A percentile compares a stretch with the other conserved stretches of the same genome.
Conservation (phyloP, 2,888 invertebrate species). For the Melinaea menophilus region DNA sequence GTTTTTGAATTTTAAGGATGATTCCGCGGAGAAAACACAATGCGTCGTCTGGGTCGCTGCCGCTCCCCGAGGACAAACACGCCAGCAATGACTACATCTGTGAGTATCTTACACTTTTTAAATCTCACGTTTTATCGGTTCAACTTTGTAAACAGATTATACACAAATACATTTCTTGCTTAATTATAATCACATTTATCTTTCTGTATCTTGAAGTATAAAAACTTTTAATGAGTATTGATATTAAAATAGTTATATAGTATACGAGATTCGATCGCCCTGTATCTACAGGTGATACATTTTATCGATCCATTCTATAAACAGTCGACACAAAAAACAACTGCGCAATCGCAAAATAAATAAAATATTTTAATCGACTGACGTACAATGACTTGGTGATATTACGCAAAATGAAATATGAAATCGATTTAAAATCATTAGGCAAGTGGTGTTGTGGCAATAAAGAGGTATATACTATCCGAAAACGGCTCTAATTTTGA, state of each 20-base stretch:
- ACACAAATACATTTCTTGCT: too few relatives aligned
- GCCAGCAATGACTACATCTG: slow-evolving; percentile 74
- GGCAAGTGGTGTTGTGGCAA: slow-evolving; percentile 5
- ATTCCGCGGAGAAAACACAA: slow-evolving; percentile 72
- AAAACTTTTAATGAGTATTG: too few relatives aligned
- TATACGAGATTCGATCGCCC: neutral
- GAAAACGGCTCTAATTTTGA: slow-evolving; percentile 22
- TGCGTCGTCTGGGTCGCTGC: slow-evolving; percentile 68
- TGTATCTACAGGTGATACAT: neutral
- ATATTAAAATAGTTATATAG: neutral
- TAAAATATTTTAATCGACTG: slow-evolving; percentile 10
- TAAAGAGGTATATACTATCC: slow-evolving; percentile 9
- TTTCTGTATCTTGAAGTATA: too few relatives aligned
- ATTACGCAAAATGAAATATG: slow-evolving; percentile 21
- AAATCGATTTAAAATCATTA: slow-evolving; percentile 22
- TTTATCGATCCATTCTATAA: slow-evolving; percentile 9
- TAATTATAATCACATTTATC: too few relatives aligned
- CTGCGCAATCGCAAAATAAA: slow-evolving; percentile 20
- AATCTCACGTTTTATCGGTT: too few relatives aligned
- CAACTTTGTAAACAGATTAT: too few relatives aligned
- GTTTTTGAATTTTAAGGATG: slow-evolving; percentile 50
- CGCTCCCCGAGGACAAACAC: slow-evolving; percentile 69
- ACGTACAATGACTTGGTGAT: slow-evolving; percentile 16
- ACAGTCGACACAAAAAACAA: slow-evolving; percentile 18
- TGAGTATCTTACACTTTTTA: slow-evolving; percentile 42